A percentile compares a stretch with the other conserved stretches of the same genome.
phyloP scores from a whole-genome alignment of 1,140 invertebrate genomes.

The Zaprionus camerounensis region DNA sequence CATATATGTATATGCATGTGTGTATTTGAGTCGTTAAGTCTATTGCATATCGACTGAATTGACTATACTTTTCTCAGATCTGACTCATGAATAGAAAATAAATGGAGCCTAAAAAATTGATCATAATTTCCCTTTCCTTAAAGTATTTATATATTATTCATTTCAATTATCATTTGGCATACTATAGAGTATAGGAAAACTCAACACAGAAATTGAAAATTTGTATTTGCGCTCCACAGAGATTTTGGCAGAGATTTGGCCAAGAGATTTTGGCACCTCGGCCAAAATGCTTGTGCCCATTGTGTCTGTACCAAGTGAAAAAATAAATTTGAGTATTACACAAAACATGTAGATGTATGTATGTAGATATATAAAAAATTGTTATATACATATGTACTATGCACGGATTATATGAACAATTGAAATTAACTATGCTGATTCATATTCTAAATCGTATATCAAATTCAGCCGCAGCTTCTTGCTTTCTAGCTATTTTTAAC shows the following conservation, averaged over 20 bases:
- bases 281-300: conserved; percentile 31
- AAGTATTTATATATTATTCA: neutral
- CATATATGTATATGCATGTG: neutral
- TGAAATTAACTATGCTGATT: neutral
- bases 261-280: conserved; percentile 31
- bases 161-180: neutral
- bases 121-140: neutral
- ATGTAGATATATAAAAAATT: neutral
- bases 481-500: neutral
- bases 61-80: neutral
- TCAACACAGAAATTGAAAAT: conserved; percentile 1
- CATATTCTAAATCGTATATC: neutral
- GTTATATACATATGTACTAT: neutral
- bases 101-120: neutral
- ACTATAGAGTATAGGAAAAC: conserved; percentile 2
- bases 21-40: conserved; percentile 12
- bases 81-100: neutral
- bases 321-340: neutral
- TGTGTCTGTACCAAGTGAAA: conserved; percentile 15
- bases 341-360: neutral
- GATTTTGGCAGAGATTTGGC: too few relatives aligned
- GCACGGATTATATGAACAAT: conserved; percentile 1
- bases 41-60: neutral
- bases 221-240: conserved; percentile 1
- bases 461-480: neutral